Evolutionary conservation across 1,140 invertebrate species (phyloP).

Genomic region (Drosophila suzukii): DNA sequence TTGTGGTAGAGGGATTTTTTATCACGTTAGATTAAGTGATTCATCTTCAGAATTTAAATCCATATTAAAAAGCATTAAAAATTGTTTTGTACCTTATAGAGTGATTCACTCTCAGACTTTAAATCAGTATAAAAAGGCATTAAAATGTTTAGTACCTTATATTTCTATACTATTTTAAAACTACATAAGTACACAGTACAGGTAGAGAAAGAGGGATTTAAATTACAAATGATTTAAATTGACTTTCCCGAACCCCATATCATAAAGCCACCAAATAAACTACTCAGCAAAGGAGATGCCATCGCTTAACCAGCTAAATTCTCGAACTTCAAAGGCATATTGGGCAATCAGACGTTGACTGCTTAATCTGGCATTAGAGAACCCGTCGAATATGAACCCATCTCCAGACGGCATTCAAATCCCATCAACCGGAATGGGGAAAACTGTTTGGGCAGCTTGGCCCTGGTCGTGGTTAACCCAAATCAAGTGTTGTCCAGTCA

Average conservation of each 20-base stretch:
- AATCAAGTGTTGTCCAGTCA: slow-evolving; percentile 57
- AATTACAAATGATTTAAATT: neutral
- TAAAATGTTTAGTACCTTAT: too few relatives aligned
- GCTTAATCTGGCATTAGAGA: slow-evolving; percentile 29
- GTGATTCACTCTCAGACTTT: too few relatives aligned
- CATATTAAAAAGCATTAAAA: too few relatives aligned
- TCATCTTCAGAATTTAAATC: too few relatives aligned
- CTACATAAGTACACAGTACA: too few relatives aligned
- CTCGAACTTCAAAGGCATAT: slow-evolving; percentile 17
- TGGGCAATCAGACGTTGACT: slow-evolving; percentile 25
- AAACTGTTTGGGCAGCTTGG: slow-evolving; percentile 19
- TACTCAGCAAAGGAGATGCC: neutral
- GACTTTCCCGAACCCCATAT: neutral
- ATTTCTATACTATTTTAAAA: too few relatives aligned
- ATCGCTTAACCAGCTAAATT: neutral
- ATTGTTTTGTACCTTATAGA: too few relatives aligned
- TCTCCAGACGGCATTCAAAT: slow-evolving; percentile 24
- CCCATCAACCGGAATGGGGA: slow-evolving; percentile 35
- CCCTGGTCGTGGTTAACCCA: slow-evolving; percentile 30
- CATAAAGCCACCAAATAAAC: neutral
- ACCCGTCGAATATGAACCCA: slow-evolving; percentile 15
- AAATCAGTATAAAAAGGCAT: too few relatives aligned
- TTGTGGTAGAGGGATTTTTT: neutral
- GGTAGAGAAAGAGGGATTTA: too few relatives aligned
- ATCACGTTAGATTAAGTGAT: too few relatives aligned